Percentiles rank a stretch among this genome's conserved stretches.
phyloP scores from a whole-genome alignment of 2,797 vertebrate species.

The Tamandua tetradactyla region DNA sequence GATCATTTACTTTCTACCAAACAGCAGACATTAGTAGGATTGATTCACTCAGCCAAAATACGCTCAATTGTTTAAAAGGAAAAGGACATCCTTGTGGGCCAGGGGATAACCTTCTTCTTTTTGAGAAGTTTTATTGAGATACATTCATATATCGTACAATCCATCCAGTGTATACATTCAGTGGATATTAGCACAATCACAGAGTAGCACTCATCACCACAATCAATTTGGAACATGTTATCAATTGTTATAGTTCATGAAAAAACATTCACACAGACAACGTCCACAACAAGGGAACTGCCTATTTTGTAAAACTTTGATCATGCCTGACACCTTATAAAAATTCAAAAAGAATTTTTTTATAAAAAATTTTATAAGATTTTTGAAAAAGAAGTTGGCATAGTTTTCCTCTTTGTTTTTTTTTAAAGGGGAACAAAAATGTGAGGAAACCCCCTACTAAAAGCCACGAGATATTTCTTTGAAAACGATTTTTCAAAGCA shows the following conservation, averaged over 20 bases:
- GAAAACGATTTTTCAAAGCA: neutral
- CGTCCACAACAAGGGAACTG: neutral
- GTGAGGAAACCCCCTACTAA: neutral
- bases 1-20: conserved; percentile 40
- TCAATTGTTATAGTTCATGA: no score
- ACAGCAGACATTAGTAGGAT: conserved; percentile 21
- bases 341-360: neutral
- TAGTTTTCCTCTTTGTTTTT: neutral
- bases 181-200: no score
- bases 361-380: no score
- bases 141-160: no score
- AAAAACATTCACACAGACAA: no score
- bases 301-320: conserved; percentile 3
- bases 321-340: neutral
- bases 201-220: no score
- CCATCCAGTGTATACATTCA: no score
- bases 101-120: neutral
- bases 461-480: neutral
- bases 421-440: conserved; percentile 12
- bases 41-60: conserved; percentile 32
- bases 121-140: no score
- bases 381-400: conserved; percentile 22
- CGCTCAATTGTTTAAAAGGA: conserved; percentile 27
- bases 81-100: neutral
- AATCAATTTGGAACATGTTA: no score